A percentile compares a stretch with the other conserved stretches of the same genome.
These are phyloP conservation scores for Palythoa heliodiscus DNA, from an alignment of 92 coral and sea anemone genomes.

Conservation along the genomic window DNA sequence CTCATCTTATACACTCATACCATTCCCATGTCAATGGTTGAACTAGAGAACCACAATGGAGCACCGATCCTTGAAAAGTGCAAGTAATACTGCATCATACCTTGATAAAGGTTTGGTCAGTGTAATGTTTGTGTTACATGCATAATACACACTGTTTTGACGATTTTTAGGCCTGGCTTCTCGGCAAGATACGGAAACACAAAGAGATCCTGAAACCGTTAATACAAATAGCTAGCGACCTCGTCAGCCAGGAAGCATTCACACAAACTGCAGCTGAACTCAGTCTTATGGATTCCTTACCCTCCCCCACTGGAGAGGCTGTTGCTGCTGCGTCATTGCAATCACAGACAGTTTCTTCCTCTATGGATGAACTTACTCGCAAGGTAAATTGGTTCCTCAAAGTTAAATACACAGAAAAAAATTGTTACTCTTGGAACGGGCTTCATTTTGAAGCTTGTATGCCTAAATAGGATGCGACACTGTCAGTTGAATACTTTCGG, in stretches of 20 bases:
- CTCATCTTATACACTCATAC: too few species aligned
- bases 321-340: neutral
- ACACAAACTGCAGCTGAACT: slow-evolving; percentile 60
- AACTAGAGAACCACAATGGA: too few species aligned
- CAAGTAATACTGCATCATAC: too few species aligned
- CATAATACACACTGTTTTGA: neutral
- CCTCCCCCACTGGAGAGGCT: neutral
- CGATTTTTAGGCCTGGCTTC: slow-evolving; percentile 66
- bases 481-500: too few species aligned
- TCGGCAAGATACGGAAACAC: slow-evolving; percentile 75
- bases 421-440: too few species aligned
- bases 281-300: slow-evolving; percentile 43
- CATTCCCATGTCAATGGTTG: too few species aligned
- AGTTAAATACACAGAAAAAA: too few species aligned
- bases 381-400: slow-evolving; percentile 40
- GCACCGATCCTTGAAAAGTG: too few species aligned
- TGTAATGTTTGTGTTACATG: neutral
- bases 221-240: slow-evolving; percentile 54
- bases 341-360: neutral
- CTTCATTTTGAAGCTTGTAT: too few species aligned
- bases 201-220: slow-evolving; percentile 71
- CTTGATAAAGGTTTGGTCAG: neutral
- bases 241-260: slow-evolving; percentile 75
- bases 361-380: slow-evolving; percentile 8
- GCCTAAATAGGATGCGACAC: too few species aligned